Evolutionary conservation across 2,797 vertebrate species (phyloP).

Genomic region (Triplophysa bombifrons): DNA sequence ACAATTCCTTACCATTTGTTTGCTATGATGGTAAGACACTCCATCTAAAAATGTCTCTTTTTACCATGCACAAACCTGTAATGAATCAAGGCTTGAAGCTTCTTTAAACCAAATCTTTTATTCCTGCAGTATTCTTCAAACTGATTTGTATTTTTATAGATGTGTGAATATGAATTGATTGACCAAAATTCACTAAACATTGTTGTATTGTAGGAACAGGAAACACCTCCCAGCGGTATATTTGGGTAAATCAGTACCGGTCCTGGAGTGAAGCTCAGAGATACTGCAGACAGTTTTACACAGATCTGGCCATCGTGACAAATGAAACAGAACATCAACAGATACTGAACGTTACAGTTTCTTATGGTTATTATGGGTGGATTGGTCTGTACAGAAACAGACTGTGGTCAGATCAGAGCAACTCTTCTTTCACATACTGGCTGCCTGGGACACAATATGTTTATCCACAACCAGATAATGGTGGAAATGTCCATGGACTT

Average conservation of each 20-base stretch:
- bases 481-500: background rate
- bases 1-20: background rate
- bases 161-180: no score
- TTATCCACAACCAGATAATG: conserved; percentile 39
- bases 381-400: conserved; percentile 62
- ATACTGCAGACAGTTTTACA: conserved; percentile 50
- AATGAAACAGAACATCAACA: conserved; percentile 30
- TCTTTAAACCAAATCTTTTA: no score
- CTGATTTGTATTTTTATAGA: no score
- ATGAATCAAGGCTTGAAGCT: no score
- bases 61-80: no score
- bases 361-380: conserved; percentile 26
- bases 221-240: no score
- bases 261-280: conserved; percentile 13
- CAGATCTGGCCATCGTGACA: conserved; percentile 55
- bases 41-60: no score
- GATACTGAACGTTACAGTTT: background rate
- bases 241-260: accelerated
- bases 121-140: no score
- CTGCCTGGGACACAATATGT: background rate
- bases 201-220: no score
- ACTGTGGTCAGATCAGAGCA: conserved; percentile 61
- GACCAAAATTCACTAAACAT: no score
- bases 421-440: conserved; percentile 55
- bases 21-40: conserved; percentile 48